Base-by-base conservation (phyloP, 2,113 vertebrate genomes). In the Ciconia boyciana region DNA sequence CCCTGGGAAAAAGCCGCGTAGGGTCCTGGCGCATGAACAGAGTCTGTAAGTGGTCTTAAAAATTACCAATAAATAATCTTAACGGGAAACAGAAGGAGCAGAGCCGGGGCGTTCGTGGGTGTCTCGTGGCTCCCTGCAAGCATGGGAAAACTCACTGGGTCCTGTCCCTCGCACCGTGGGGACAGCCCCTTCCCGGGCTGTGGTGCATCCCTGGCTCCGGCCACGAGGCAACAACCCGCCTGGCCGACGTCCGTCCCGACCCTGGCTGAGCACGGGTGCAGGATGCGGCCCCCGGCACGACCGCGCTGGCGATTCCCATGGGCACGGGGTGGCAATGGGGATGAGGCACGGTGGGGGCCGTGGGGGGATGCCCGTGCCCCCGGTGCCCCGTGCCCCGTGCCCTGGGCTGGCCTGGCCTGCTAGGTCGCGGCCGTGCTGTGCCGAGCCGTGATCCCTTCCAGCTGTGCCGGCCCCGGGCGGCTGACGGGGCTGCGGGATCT, bases 51-150 rank as follows among this genome's bases (percentile, higher is more conserved):
- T 46, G 94, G 92, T 88, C 88, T 95, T 92, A 92, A 93, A 95
- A 95, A 93, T 94, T 92, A 93, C 96, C 94, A 96, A 95, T 96
- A 97, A 97, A 97, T 97, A 96, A 96, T 93, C 88, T 95, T 96
- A 96, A 96, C 80, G 32, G 94, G 92, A 97, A 95, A 95, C 96
- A 97, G 96, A 95, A 97, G 95, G 88, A 93, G 71, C 90, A 65
- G 88, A 68, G 68, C 90, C 1, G 64, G 96, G 90, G 95, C 46
- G 24, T 71, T 95, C 17, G 79, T 93, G 96, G 93, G 94, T 94
- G 93, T 96, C 96, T 94, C 3, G 2, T 1, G 10, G 89, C 86
- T 96, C 90, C 81, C 57, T 75, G 51, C 3, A 68, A 95, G 89
- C 95, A 90, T 97, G 96, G 94, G 96, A 97, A 96, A 96, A 76